Percentiles rank a stretch among this genome's conserved stretches.
Conservation (phyloP, 2,113 vertebrate genomes). For the Sclerurus mexicanus region DNA sequence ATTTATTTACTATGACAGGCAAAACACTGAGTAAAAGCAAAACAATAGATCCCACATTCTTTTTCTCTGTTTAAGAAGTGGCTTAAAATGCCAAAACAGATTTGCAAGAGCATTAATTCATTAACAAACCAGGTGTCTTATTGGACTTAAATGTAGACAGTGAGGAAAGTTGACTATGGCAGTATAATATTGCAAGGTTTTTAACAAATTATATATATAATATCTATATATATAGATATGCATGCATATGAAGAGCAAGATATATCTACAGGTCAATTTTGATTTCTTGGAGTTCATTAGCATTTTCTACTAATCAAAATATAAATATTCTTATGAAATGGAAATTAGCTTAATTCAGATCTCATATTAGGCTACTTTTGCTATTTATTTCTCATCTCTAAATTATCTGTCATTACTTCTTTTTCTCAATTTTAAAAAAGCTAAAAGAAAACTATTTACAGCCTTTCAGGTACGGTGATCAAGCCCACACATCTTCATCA, state of each 20-base stretch:
- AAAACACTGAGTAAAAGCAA: constrained; percentile 68
- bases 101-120: constrained; percentile 8
- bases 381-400: neutral
- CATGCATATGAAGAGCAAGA: neutral
- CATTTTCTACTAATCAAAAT: neutral
- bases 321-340: neutral
- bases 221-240: neutral
- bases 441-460: neutral
- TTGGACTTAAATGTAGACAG: neutral
- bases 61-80: constrained; percentile 3
- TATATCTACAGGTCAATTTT: neutral
- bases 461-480: neutral
- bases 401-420: neutral
- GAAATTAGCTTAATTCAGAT: neutral
- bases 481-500: neutral
- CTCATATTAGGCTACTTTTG: neutral
- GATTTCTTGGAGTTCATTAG: neutral
- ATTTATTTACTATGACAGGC: constrained; percentile 68
- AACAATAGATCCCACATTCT: constrained; percentile 31
- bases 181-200: neutral
- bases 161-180: neutral
- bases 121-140: neutral
- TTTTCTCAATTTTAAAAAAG: neutral
- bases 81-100: neutral
- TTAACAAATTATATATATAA: neutral